Percentiles rank a stretch among this genome's conserved stretches.
Evolutionary conservation across 2,113 vertebrate genomes (phyloP).

Genomic region (Embiotoca jacksoni): DNA sequence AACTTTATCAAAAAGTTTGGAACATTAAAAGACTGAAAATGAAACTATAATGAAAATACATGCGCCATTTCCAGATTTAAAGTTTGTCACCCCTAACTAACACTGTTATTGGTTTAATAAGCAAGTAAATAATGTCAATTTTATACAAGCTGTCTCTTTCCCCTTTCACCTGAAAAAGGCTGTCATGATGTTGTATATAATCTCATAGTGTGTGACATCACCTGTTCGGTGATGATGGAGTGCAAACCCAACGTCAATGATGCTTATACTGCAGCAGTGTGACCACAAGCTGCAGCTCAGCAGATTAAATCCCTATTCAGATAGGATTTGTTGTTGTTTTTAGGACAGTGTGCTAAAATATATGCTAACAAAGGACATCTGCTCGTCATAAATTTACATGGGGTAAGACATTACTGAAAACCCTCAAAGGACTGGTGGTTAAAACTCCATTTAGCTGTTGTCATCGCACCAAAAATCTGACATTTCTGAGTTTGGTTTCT

Average conservation of each 20-base stretch:
- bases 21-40: too few relatives aligned
- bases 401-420: slow-evolving; percentile 9
- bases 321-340: slow-evolving; percentile 42
- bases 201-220: slow-evolving; percentile 17
- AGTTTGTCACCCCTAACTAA: neutral
- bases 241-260: slow-evolving; percentile 31
- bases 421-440: neutral
- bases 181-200: slow-evolving; percentile 3
- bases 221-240: slow-evolving; percentile 5
- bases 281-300: slow-evolving; percentile 16
- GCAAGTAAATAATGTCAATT: slow-evolving; percentile 11
- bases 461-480: neutral
- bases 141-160: slow-evolving; percentile 9
- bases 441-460: slow-evolving; percentile 25
- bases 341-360: slow-evolving; percentile 42
- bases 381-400: slow-evolving; percentile 21
- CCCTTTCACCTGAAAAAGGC: slow-evolving; percentile 1
- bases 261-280: neutral
- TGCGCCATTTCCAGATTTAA: neutral
- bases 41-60: too few relatives aligned
- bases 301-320: slow-evolving; percentile 28
- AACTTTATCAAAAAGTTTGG: too few relatives aligned
- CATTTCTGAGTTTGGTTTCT: neutral
- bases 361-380: slow-evolving; percentile 46
- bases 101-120: slow-evolving; percentile 5